Percentiles rank a stretch among this genome's conserved stretches.
Conservation (phyloP, 2,113 vertebrate species). For the Tetrax tetrax region DNA sequence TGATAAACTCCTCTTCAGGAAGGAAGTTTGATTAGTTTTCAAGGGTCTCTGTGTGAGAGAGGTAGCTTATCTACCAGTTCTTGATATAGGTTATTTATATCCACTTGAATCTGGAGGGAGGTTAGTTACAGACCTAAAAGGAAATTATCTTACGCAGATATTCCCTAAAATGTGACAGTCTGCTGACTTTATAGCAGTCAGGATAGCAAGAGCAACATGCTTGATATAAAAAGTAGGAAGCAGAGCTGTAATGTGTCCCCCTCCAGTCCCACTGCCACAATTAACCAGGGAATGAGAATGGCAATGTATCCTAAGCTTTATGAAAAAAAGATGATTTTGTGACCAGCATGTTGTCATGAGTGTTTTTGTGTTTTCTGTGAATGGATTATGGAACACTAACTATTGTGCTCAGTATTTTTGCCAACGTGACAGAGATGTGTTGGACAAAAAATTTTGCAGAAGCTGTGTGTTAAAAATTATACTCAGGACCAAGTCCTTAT, state of each 20-base stretch:
- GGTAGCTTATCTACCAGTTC: neutral
- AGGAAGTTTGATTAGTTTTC: neutral
- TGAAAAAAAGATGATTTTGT: neutral
- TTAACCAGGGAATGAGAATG: neutral
- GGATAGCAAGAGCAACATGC: neutral
- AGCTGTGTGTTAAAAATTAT: neutral
- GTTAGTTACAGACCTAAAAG: neutral
- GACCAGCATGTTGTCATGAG: neutral
- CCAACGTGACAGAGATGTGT: neutral
- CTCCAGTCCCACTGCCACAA: neutral
- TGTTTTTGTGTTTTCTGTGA: neutral
- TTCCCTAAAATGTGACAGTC: neutral
- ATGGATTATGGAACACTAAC: neutral
- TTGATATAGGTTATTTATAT: neutral
- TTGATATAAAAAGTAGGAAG: neutral
- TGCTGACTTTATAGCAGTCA: neutral
- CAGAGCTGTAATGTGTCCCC: neutral
- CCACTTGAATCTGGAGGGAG: neutral
- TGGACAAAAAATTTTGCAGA: neutral
- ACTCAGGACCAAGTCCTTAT: neutral
- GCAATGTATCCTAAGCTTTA: neutral
- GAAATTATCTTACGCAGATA: neutral
- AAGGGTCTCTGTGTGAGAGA: neutral
- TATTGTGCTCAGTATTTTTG: neutral
- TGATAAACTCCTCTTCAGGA: neutral